Evolutionary conservation across 2,797 vertebrate genomes (phyloP).

Genomic region (Coendou prehensilis): DNA sequence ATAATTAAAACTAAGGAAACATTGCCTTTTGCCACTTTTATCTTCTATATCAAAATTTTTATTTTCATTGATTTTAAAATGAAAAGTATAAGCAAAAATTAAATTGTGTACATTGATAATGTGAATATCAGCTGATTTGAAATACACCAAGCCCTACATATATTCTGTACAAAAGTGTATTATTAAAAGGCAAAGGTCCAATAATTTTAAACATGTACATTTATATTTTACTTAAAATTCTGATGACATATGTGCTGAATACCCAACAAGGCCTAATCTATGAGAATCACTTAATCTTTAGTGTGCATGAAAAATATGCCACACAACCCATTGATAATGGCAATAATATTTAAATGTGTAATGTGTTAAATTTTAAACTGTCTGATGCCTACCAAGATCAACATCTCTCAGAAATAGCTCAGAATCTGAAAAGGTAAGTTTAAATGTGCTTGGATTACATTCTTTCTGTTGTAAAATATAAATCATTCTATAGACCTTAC

Average conservation of each 20-base stretch:
- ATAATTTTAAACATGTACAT: constrained; percentile 49
- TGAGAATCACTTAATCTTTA: constrained; percentile 3
- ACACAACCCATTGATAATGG: background rate
- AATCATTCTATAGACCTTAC: background rate
- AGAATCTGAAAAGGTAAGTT: constrained; percentile 80
- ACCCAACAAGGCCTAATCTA: background rate
- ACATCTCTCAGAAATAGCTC: constrained; percentile 53
- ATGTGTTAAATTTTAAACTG: constrained; percentile 61
- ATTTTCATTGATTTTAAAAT: constrained; percentile 54
- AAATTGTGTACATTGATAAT: background rate
- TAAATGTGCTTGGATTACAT: constrained; percentile 1
- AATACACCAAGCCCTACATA: background rate
- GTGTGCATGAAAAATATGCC: constrained; percentile 8
- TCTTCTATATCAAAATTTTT: constrained; percentile 6
- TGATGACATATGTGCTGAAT: background rate
- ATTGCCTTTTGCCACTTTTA: background rate
- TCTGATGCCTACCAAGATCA: constrained; percentile 57
- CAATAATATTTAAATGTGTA: constrained; percentile 44
- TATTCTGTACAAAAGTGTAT: background rate
- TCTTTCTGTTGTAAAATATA: constrained; percentile 20
- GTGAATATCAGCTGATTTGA: constrained; percentile 50
- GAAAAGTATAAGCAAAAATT: constrained; percentile 44
- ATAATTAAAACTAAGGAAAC: constrained; percentile 9
- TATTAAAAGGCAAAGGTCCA: background rate
- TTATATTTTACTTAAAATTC: constrained; percentile 56